Evolutionary conservation across 2,888 invertebrate species (phyloP).

Genomic region (Adela reaumurella): DNA sequence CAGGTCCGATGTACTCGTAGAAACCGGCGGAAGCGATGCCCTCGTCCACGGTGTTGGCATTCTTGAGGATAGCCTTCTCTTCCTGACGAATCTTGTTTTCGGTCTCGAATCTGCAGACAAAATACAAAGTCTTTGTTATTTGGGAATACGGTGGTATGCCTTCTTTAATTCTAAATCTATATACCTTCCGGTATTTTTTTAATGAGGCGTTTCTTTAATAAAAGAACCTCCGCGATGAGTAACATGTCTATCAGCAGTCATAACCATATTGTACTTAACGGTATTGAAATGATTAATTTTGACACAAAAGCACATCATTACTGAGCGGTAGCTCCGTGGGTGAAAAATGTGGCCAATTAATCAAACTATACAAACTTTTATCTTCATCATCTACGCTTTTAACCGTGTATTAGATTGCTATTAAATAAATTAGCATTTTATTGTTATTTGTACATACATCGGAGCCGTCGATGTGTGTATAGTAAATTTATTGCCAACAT

Average conservation of each 20-base stretch:
- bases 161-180: too few species aligned
- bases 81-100: conserved; percentile 53
- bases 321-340: not conserved
- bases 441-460: not conserved
- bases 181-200: too few species aligned
- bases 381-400: not conserved
- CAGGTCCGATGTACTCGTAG: conserved; percentile 53
- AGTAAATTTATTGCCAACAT: too few species aligned
- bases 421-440: not conserved
- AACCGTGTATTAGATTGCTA: not conserved
- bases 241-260: too few species aligned
- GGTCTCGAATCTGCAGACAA: conserved; percentile 52
- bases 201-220: too few species aligned
- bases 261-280: too few species aligned
- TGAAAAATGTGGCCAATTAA: not conserved
- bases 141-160: too few species aligned
- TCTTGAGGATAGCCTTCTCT: conserved; percentile 48
- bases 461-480: not conserved
- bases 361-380: not conserved
- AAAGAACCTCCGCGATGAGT: too few species aligned
- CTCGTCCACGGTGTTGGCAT: conserved; percentile 45
- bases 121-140: too few species aligned
- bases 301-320: too few species aligned
- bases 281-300: too few species aligned
- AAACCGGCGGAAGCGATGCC: conserved; percentile 49